A percentile compares a stretch with the other conserved stretches of the same genome.
Evolutionary conservation across 2,113 vertebrate genomes (phyloP).

Genomic region (Archocentrus centrarchus): DNA sequence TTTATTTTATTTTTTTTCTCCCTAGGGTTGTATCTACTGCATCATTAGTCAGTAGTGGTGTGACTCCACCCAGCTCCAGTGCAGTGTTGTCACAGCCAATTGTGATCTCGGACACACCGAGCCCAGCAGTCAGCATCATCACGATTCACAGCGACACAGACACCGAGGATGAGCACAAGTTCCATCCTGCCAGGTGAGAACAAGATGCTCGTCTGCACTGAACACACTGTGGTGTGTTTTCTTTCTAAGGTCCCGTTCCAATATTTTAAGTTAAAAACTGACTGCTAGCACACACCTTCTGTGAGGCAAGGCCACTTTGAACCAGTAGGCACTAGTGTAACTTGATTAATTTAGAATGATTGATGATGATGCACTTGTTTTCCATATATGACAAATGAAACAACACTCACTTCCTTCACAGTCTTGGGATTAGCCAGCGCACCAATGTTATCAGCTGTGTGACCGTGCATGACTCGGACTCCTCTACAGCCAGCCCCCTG

Average conservation of each 20-base stretch:
- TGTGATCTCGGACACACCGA: conserved; percentile 96
- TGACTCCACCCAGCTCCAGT: conserved; percentile 65
- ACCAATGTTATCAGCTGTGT: conserved; percentile 99
- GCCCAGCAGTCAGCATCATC: conserved; percentile 97
- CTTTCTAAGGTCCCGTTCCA: background rate
- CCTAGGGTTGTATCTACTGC: conserved; percentile 74
- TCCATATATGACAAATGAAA: background rate
- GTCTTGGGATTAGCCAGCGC: conserved; percentile 87
- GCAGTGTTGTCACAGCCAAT: conserved; percentile 89
- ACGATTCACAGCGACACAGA: conserved; percentile 99
- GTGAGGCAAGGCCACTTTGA: background rate
- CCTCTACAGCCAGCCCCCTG: conserved; percentile 93
- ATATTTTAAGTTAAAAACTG: background rate
- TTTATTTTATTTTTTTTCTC: background rate
- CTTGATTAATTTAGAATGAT: background rate
- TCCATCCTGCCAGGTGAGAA: conserved; percentile 90
- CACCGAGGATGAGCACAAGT: conserved; percentile 96
- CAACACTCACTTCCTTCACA: background rate
- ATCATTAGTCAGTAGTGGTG: conserved; percentile 77
- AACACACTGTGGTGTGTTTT: background rate
- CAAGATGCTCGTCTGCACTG: background rate
- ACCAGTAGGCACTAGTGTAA: background rate
- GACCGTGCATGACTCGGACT: conserved; percentile 96
- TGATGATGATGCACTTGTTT: background rate
- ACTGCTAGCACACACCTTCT: background rate